phyloP scores from a whole-genome alignment of 92 coral and sea anemone species.

The Hydrozoanthus gracilis region DNA sequence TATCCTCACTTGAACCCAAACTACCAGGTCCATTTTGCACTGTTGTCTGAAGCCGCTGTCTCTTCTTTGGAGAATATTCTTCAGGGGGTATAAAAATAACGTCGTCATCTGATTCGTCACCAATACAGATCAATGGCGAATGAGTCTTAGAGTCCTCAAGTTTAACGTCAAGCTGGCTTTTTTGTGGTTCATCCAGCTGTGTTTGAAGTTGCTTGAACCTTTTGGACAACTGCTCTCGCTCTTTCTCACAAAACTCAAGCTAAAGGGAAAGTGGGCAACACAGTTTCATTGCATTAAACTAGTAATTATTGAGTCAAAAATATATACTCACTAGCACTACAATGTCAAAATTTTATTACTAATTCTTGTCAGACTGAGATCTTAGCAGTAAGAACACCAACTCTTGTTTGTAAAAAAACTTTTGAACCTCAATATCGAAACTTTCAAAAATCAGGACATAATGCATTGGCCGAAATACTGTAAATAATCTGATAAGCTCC shows the following conservation, averaged over 20 bases:
- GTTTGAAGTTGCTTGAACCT: conserved; percentile 52
- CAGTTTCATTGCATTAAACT: neutral
- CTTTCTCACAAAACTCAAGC: conserved; percentile 77
- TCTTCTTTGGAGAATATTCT: conserved; percentile 81
- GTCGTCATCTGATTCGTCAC: conserved; percentile 71
- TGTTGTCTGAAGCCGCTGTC: conserved; percentile 32
- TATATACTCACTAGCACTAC: too few species aligned
- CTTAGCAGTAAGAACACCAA: too few species aligned
- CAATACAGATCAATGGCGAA: conserved; percentile 49
- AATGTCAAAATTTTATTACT: too few species aligned
- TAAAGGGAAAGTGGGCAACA: neutral
- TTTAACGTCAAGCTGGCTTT: conserved; percentile 56
- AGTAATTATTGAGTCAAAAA: neutral
- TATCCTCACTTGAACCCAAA: conserved; percentile 22
- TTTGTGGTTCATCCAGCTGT: conserved; percentile 50
- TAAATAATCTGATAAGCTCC: too few species aligned
- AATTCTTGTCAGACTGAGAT: too few species aligned
- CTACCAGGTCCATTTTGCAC: neutral
- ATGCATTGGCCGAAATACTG: too few species aligned
- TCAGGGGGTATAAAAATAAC: conserved; percentile 81
- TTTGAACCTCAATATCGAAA: too few species aligned
- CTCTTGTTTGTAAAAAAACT: too few species aligned
- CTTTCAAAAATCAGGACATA: too few species aligned
- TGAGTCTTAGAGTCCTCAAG: conserved; percentile 40
- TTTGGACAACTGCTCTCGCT: conserved; percentile 52